Base-by-base conservation (phyloP, 1,140 invertebrate genomes). In the Micrasema longulum region DNA sequence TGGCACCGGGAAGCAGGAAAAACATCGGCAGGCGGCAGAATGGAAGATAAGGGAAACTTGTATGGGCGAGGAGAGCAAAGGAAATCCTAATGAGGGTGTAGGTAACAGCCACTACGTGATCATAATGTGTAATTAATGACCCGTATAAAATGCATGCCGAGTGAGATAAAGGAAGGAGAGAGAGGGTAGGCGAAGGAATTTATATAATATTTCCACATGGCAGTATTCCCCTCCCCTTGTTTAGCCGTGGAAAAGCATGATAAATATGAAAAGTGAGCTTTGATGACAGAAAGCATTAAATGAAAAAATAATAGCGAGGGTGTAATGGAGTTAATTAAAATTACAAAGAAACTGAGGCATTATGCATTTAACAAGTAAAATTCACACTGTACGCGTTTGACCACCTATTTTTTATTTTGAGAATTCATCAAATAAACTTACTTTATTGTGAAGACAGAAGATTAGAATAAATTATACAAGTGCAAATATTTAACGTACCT, bases 51-150 rank as follows among this genome's bases (percentile, higher is more conserved):
- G 14, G 36, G 12, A 60, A 35, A 22, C 16, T 41, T 60, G 20
- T 20, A 60, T 20, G 18, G 20, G 16, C 12, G 20, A 7, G 14
- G 26, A 48, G 14, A 14, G 47, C 1, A 45, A 20, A 14, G 41
- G 52, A 52, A 35, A 43, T 23, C 57, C 18, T 63, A 62, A 70
- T 70, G 57, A 70, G 41, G 67, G 48, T 63, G 67, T 55, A 69
- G 26, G 26, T 47, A 55, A 71, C 53, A 36, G 63, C 69, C 48
- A 72, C 48, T 65, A 65, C 69, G 70, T 69, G 62, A 75, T 72
- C 69, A 71, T 75, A 75, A 75, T 75, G 70, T 70, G 65, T 60
- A 69, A 75, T 72, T 75, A 72, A 75, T 73, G 72, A 67, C 60
- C 41, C 60, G 72, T 73, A 68, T 68, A 67, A 73, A 73, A 73